Conservation (phyloP, 1,140 invertebrate species). For the Drosophila setifemur region DNA sequence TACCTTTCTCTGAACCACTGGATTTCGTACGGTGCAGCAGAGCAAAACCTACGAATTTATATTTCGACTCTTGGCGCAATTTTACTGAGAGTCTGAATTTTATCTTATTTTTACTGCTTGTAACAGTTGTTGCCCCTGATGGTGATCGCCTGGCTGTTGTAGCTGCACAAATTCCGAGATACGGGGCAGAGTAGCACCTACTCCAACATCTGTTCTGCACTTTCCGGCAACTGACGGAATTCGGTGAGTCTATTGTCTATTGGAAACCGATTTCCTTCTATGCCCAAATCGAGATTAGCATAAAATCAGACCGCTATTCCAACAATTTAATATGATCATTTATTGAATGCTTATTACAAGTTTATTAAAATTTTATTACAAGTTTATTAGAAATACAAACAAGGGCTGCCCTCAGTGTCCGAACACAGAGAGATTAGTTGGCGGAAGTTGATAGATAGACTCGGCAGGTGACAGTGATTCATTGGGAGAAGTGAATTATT, state of each 20-base stretch:
- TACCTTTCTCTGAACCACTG: neutral
- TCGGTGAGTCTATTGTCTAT: constrained; percentile 35
- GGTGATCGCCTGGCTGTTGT: constrained; percentile 20
- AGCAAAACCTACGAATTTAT: constrained; percentile 49
- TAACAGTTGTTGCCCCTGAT: constrained; percentile 69
- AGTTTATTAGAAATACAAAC: no score
- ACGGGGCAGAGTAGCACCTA: constrained; percentile 21
- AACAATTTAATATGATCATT: no score
- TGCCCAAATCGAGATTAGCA: neutral
- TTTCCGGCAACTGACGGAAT: constrained; percentile 54
- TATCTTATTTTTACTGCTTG: constrained; percentile 72
- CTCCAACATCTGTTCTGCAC: constrained; percentile 71
- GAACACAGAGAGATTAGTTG: no score
- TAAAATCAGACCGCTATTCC: no score
- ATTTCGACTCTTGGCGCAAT: constrained; percentile 60
- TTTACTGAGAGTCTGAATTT: constrained; percentile 56
- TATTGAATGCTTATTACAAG: no score
- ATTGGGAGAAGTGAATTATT: no score
- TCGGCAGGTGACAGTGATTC: no score
- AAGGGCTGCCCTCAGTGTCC: no score
- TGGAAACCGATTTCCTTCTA: neutral
- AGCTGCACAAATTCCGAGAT: constrained; percentile 51
- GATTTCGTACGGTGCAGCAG: constrained; percentile 36
- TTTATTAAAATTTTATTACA: no score
- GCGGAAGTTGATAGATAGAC: no score